Evolutionary conservation across 1,140 invertebrate species (phyloP), one percentile per base, ranked within the genome.

Genomic region (Macrostomum lignano): DNA sequence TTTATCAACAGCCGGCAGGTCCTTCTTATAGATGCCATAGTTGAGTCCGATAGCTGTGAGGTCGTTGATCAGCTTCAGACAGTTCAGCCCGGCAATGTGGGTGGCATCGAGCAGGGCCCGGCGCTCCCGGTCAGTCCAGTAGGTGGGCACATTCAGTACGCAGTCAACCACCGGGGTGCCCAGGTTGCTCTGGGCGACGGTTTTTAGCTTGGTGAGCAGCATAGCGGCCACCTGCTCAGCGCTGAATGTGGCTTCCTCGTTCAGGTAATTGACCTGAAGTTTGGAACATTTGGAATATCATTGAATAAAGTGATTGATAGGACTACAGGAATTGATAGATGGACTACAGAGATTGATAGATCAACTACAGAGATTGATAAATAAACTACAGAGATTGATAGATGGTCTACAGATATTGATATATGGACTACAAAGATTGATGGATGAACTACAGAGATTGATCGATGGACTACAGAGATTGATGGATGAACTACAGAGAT

Each of bases 1-100:
- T 38, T 81, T 73, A 43, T 81, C 76, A 2, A 68, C 60, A 26
- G 65, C 64, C 17, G 82, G 84, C 34, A 91, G 60, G 57, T 91
- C 82, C 49, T 84, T 73, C 54, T 88, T 88, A 49, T 93, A 94
- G 51, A 94, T 86, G 38, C 84, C 86, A 60, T 96, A 94, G 17
- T 73, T 70, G 15, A 96, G 60, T 17, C 81, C 79, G 33, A 78
- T 81, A 3, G 88, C 82, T 10, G 84, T 81, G 11, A 82, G 81
- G 60, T 96, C 88, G 55, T 94, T 94, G 62, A 96, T 73, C 20
- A 96, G 59, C 37, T 78, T 69, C 21, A 96, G 55, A 14, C 86
- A 78, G 62, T 96, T 93, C 5, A 96, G 60, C 9, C 78, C 78
- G 44, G 63, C 58, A 33, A 66, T 60, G 37, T 55, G 43, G 37